Percentiles rank a stretch among this genome's conserved stretches.
These are phyloP conservation scores for Perca flavescens DNA, from an alignment of 2,113 vertebrate genomes.

Conservation along the genomic window DNA sequence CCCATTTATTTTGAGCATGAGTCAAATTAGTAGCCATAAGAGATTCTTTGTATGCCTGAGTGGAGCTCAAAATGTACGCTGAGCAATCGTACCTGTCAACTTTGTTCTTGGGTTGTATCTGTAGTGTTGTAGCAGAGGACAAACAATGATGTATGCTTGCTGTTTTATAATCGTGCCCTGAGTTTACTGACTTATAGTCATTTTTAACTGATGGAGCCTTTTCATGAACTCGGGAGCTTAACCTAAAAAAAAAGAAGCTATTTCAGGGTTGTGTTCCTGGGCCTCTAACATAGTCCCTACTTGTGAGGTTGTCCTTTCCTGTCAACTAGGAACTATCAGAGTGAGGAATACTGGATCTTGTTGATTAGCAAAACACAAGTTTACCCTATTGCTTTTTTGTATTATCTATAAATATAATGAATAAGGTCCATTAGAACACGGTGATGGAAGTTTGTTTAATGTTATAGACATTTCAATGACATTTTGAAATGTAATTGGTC, in stretches of 20 bases:
- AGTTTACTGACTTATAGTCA: not conserved
- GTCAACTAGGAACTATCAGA: not conserved
- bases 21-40: conserved; percentile 43
- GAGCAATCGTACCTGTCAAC: not conserved
- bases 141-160: not conserved
- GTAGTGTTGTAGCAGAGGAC: not conserved
- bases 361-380: not conserved
- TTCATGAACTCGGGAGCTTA: not conserved
- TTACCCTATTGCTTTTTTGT: not conserved
- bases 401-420: not conserved
- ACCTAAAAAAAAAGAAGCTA: not conserved
- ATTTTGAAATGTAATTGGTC: not conserved
- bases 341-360: not conserved
- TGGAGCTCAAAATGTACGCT: not conserved
- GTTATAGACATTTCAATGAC: not conserved
- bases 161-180: not conserved
- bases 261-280: not conserved
- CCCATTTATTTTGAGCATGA: conserved; percentile 62
- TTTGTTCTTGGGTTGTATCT: conserved; percentile 7
- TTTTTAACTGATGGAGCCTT: not conserved
- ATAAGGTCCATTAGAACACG: not conserved
- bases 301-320: not conserved
- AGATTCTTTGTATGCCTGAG: conserved; percentile 53
- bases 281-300: not conserved
- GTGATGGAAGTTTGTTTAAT: not conserved